A percentile compares a stretch with the other conserved stretches of the same genome.
phyloP scores from a whole-genome alignment of 2,888 invertebrate species.

The Nycteola revayana region DNA sequence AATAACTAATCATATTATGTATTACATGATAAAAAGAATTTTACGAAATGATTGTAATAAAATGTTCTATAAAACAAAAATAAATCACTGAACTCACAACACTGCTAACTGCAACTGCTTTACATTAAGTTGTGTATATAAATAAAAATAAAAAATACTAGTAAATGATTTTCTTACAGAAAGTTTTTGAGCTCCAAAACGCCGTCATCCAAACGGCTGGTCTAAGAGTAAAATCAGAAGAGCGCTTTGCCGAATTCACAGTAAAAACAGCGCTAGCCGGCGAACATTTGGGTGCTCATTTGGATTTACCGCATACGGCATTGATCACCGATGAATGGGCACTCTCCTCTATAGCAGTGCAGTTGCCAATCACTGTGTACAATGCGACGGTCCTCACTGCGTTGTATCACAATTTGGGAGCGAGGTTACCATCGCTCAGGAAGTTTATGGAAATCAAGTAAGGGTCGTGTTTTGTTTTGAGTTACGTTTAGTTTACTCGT shows the following conservation, averaged over 20 bases:
- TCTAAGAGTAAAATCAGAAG: conserved; percentile 53
- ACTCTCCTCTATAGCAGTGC: conserved; percentile 59
- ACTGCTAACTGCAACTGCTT: no score
- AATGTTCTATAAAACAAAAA: no score
- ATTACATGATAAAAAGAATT: no score
- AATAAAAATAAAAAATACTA: no score
- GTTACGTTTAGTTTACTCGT: no score
- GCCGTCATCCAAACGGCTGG: conserved; percentile 59
- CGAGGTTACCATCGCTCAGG: conserved; percentile 83
- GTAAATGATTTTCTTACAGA: no score
- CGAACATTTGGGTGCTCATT: conserved; percentile 60
- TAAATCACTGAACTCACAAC: no score
- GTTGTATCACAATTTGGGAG: conserved; percentile 84
- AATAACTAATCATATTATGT: no score
- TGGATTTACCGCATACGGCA: conserved; percentile 46
- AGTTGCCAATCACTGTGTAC: conserved; percentile 51
- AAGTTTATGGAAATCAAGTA: conserved; percentile 83
- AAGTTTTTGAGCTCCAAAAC: conserved; percentile 71
- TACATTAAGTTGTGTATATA: no score
- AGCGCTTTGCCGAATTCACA: conserved; percentile 54
- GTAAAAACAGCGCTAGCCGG: conserved; percentile 53
- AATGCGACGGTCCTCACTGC: conserved; percentile 74
- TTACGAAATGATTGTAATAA: no score
- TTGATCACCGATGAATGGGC: conserved; percentile 55
- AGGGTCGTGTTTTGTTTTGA: conserved; percentile 51